Evolutionary conservation across 1,140 invertebrate genomes (phyloP).

Genomic region (Drosophila subpulchrella): DNA sequence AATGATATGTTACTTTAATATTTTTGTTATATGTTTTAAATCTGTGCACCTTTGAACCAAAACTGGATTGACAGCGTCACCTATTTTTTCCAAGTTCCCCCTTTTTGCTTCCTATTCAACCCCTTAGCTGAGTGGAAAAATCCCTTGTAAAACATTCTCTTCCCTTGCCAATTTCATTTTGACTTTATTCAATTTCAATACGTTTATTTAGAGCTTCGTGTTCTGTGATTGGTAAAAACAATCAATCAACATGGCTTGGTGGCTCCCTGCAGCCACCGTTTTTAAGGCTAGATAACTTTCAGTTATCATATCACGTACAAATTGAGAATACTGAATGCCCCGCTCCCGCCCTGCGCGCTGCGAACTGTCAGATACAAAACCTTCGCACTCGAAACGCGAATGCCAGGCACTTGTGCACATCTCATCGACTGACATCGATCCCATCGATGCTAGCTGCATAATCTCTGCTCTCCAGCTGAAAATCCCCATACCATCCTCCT

Average conservation of each 20-base stretch:
- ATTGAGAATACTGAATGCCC: conserved; percentile 54
- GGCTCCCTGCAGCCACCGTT: conserved; percentile 27
- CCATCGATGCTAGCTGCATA: conserved; percentile 61
- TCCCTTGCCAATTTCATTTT: neutral
- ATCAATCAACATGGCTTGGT: conserved; percentile 35
- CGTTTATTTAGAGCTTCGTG: conserved; percentile 17
- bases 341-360: conserved; percentile 5
- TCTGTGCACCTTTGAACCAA: neutral
- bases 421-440: conserved; percentile 61
- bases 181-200: conserved; percentile 40
- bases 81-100: too few relatives aligned
- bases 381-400: conserved; percentile 41
- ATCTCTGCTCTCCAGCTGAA: conserved; percentile 13
- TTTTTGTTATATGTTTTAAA: too few relatives aligned
- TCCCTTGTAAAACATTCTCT: neutral
- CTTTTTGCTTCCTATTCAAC: neutral
- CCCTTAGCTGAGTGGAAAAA: too few relatives aligned
- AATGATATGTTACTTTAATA: too few relatives aligned
- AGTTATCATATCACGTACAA: conserved; percentile 64
- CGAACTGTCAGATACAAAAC: conserved; percentile 48
- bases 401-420: conserved; percentile 59
- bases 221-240: conserved; percentile 30
- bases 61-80: neutral
- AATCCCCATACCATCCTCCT: conserved; percentile 18
- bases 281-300: conserved; percentile 32